These are phyloP conservation scores for Anaspis maculata DNA, from an alignment of 2,888 invertebrate species.

Conservation along the genomic window DNA sequence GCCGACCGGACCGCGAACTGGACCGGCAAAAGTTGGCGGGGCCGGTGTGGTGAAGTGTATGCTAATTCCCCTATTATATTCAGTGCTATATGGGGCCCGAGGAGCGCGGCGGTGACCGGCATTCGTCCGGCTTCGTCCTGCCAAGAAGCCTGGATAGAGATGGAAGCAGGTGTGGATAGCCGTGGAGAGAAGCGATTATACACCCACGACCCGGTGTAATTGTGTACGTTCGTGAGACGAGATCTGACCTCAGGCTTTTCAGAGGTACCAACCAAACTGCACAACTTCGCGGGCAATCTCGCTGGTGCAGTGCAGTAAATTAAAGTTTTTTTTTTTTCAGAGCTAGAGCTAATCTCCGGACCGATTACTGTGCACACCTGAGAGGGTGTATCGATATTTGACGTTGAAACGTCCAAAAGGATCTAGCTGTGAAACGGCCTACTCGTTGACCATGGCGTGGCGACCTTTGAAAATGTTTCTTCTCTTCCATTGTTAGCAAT, in stretches of 20 bases:
- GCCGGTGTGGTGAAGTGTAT: slow-evolving; percentile 33
- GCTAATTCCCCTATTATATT: slow-evolving; percentile 45
- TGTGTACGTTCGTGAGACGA: slow-evolving; percentile 42
- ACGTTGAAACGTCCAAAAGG: too few species aligned
- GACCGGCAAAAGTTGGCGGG: neutral
- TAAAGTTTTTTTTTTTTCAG: too few species aligned
- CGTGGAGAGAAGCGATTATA: slow-evolving; percentile 39
- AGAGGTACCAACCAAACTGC: slow-evolving; percentile 34
- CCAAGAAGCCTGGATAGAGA: slow-evolving; percentile 21
- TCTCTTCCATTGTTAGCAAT: too few species aligned
- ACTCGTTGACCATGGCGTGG: too few species aligned
- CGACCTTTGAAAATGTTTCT: too few species aligned
- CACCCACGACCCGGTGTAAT: slow-evolving; percentile 42
- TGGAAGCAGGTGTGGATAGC: slow-evolving; percentile 23
- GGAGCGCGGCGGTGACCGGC: slow-evolving; percentile 16
- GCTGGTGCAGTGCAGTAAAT: too few species aligned
- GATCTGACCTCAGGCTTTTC: slow-evolving; percentile 37
- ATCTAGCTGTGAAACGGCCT: too few species aligned
- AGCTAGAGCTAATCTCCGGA: too few species aligned
- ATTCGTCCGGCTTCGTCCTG: slow-evolving; percentile 15
- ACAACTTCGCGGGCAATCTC: slow-evolving; percentile 15
- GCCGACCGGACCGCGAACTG: slow-evolving; percentile 4
- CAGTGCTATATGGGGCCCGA: slow-evolving; percentile 40
- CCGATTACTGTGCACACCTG: too few species aligned
- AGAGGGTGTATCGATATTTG: too few species aligned